phyloP scores from a whole-genome alignment of 2,888 invertebrate species.

The Dynastes tityus region DNA sequence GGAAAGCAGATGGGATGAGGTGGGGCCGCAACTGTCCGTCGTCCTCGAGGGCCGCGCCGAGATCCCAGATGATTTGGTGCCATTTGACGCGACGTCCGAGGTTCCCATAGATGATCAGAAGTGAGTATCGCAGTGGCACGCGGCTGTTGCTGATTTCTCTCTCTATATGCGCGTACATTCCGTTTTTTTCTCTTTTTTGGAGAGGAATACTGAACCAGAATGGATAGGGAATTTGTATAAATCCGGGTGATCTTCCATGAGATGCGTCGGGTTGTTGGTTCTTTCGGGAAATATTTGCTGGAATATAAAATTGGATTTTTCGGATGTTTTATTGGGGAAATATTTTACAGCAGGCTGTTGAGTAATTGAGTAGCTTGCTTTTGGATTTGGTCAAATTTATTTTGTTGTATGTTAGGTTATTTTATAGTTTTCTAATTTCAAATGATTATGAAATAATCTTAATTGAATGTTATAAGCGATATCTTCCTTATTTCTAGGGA shows the following conservation, averaged over 20 bases:
- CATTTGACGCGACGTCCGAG: conserved; percentile 91
- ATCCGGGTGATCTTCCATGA: neutral
- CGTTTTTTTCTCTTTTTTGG: neutral
- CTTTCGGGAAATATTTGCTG: neutral
- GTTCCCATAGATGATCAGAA: conserved; percentile 91
- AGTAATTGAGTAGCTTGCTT: no score
- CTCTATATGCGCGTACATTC: neutral
- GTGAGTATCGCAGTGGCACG: conserved; percentile 71
- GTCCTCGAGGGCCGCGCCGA: conserved; percentile 74
- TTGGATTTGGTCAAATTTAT: no score
- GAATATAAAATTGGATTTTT: conserved; percentile 2
- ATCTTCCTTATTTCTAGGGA: no score
- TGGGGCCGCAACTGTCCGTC: conserved; percentile 67
- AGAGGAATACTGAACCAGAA: neutral
- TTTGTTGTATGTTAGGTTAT: no score
- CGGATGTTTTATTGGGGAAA: neutral
- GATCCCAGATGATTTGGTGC: conserved; percentile 78
- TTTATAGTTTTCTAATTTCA: no score
- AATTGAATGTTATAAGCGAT: no score
- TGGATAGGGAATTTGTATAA: conserved; percentile 8
- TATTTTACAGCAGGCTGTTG: no score
- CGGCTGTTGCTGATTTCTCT: neutral
- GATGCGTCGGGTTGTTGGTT: neutral
- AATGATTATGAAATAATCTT: no score
- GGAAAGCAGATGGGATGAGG: conserved; percentile 79